Base-by-base conservation (phyloP, 2,113 vertebrate genomes). In the Ceyx cyanopectus region DNA sequence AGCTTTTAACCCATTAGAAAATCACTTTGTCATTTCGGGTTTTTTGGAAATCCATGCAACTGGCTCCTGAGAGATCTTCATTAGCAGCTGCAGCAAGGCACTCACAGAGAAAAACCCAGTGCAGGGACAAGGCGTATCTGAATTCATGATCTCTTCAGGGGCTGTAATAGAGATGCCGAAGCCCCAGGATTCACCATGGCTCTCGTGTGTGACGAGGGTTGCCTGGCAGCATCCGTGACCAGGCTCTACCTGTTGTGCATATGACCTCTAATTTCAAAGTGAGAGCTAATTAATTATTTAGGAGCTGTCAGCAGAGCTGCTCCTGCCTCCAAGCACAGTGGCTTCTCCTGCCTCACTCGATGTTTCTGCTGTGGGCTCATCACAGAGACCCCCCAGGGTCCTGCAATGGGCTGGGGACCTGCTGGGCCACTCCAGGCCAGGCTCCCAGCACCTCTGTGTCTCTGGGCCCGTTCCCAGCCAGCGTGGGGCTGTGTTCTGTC, bases 211-310 rank as follows among this genome's bases (percentile, higher is more conserved):
- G 85, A 43, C 48, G 17, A 17, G 56, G 83, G 81, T 87, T 95
- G 66, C 79, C 80, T 89, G 84, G 92, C 40, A 81, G 81, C 90
- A 57, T 66, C 24, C 4, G 7, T 72, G 87, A 69, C 61, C 75
- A 23, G 50, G 15, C 37, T 69, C 32, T 10, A 45, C 74, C 50
- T 17, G 0, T 26, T 82, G 40, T 72, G 41, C 78, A 19, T 24
- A 10, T 10, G 63, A 82, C 92, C 95, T 93, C 91, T 48, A 21
- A 77, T 94, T 94, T 91, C 93, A 87, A 75, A 93, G 61, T 65
- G 29, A 26, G 37, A 58, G 37, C 22, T 93, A 43, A 79, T 98
- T 70, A 94, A 88, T 97, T 97, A 97, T 97, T 96, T 87, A 97
- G 89, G 83, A 76, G 46, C 93, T 93, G 92, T 87, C 92, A 82